Evolutionary conservation across 2,888 invertebrate genomes (phyloP).

Genomic region (Trachelus stipa): DNA sequence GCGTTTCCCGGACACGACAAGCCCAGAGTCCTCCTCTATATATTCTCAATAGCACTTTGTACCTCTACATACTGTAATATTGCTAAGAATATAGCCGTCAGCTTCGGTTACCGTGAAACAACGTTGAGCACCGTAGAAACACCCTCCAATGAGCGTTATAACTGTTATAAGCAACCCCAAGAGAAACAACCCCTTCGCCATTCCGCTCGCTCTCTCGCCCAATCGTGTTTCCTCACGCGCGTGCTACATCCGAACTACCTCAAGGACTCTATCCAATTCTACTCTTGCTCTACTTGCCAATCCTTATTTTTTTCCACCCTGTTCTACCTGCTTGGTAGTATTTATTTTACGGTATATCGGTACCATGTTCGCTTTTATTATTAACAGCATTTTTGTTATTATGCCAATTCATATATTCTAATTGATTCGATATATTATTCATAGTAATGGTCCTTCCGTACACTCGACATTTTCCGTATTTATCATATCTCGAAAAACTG

Average conservation of each 20-base stretch:
- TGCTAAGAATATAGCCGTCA: slow-evolving; percentile 3
- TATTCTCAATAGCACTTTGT: slow-evolving; percentile 6
- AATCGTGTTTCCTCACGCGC: background rate
- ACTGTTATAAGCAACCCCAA: background rate
- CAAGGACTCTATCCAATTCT: background rate
- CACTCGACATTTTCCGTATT: background rate
- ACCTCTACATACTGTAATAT: background rate
- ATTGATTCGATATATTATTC: background rate
- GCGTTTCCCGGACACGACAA: background rate
- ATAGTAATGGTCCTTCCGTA: background rate
- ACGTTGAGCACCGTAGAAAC: background rate
- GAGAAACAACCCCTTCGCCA: background rate
- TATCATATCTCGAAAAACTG: background rate
- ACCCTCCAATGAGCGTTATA: background rate
- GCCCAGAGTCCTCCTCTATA: background rate
- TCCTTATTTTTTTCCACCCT: background rate
- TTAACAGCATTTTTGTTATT: background rate
- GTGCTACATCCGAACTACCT: background rate
- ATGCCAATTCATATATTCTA: background rate
- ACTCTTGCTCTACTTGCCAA: background rate
- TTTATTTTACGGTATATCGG: background rate
- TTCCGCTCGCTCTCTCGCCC: background rate
- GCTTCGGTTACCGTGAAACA: background rate
- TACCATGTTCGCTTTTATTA: background rate
- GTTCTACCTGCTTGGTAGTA: background rate